Conservation (phyloP, 2,888 invertebrate species). For the Drepanosiphum platanoidis region DNA sequence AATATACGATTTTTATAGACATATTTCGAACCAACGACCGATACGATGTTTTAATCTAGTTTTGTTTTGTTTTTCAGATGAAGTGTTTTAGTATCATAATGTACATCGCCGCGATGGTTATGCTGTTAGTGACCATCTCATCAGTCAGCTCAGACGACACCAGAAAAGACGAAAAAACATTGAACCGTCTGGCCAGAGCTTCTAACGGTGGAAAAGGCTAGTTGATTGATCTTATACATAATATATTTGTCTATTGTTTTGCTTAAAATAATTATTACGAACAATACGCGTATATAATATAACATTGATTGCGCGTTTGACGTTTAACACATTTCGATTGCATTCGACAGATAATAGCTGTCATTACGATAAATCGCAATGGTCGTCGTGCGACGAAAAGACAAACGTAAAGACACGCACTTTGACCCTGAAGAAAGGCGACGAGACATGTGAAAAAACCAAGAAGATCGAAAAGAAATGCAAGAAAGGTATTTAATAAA, state of each 20-base stretch:
- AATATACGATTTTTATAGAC: no score
- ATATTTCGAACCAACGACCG: no score
- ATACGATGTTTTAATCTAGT: not conserved
- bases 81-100: slow-evolving; percentile 50
- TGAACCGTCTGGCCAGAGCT: slow-evolving; percentile 41
- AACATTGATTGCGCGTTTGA: no score
- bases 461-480: slow-evolving; percentile 91
- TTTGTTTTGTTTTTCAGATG: slow-evolving; percentile 31
- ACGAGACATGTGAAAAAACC: slow-evolving; percentile 83
- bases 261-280: not conserved
- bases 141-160: slow-evolving; percentile 39
- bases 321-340: no score
- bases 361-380: slow-evolving; percentile 85
- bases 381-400: slow-evolving; percentile 88
- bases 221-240: not conserved
- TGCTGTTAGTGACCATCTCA: slow-evolving; percentile 43
- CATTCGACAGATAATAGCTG: slow-evolving; percentile 70
- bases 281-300: no score
- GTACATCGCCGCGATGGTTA: slow-evolving; percentile 21
- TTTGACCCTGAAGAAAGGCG: slow-evolving; percentile 82
- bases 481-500: slow-evolving; percentile 84
- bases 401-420: slow-evolving; percentile 84
- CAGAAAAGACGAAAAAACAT: not conserved
- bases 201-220: slow-evolving; percentile 35
- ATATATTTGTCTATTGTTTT: not conserved